Conservation (phyloP, 2,888 invertebrate species). For the Acleris holmiana region DNA sequence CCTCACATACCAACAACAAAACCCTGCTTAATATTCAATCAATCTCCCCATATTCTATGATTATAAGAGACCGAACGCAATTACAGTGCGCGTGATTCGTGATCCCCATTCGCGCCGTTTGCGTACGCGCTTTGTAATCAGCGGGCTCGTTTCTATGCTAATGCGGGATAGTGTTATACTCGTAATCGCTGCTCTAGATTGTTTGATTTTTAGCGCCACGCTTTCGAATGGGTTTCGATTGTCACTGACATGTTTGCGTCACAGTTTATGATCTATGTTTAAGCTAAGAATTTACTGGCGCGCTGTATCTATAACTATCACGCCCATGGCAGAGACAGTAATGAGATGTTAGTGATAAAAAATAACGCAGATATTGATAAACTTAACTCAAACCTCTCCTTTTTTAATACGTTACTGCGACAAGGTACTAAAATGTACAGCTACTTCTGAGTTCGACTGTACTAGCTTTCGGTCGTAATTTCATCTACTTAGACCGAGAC, state of each 20-base stretch:
- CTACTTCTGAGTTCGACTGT: too few species aligned
- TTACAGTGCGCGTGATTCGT: slow-evolving; percentile 38
- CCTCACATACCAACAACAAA: slow-evolving; percentile 5
- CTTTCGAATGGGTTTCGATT: slow-evolving; percentile 24
- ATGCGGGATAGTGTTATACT: slow-evolving; percentile 56
- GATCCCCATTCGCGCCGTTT: slow-evolving; percentile 40
- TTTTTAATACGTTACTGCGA: too few species aligned
- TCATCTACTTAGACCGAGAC: too few species aligned
- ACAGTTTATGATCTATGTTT: slow-evolving; percentile 12
- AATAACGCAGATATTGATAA: too few species aligned
- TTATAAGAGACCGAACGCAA: slow-evolving; percentile 33
- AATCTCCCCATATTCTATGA: slow-evolving; percentile 13
- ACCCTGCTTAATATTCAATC: slow-evolving; percentile 20
- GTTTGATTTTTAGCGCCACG: slow-evolving; percentile 26
- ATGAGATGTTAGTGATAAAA: too few species aligned
- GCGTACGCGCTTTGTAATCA: slow-evolving; percentile 60
- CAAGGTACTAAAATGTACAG: too few species aligned
- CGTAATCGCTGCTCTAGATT: slow-evolving; percentile 5
- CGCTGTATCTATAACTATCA: too few species aligned
- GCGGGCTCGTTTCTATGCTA: slow-evolving; percentile 68
- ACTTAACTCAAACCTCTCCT: too few species aligned
- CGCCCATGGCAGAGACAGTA: too few species aligned
- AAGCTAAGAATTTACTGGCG: background rate
- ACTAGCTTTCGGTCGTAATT: too few species aligned
- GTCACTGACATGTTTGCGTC: slow-evolving; percentile 16